A percentile compares a stretch with the other conserved stretches of the same genome.
Conservation (phyloP, 2,113 vertebrate species). For the Myiozetetes cayanensis region DNA sequence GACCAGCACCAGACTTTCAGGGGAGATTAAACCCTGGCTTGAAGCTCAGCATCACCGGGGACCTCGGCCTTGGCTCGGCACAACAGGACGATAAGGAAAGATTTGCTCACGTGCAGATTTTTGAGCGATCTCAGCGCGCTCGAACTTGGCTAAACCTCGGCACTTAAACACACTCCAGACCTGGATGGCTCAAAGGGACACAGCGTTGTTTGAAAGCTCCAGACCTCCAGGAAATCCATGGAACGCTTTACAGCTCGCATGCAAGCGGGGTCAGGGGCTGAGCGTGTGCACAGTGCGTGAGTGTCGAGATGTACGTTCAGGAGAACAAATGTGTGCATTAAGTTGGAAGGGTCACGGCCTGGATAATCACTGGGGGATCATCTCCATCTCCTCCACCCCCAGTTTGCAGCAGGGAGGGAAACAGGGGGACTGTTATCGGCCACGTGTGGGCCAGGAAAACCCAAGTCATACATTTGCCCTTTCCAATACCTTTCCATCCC, state of each 20-base stretch:
- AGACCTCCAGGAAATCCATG: slow-evolving; percentile 53
- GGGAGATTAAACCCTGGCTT: neutral
- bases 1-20: neutral
- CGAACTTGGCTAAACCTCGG: slow-evolving; percentile 35
- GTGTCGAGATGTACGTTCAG: neutral
- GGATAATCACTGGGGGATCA: neutral
- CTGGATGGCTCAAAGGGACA: slow-evolving; percentile 49
- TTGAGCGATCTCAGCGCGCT: neutral
- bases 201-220: neutral
- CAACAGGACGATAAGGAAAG: neutral
- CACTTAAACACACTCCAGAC: slow-evolving; percentile 56
- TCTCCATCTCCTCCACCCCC: neutral
- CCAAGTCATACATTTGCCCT: neutral
- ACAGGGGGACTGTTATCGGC: neutral
- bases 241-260: neutral
- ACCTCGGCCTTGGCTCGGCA: neutral
- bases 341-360: neutral
- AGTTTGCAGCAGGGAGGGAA: neutral
- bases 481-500: neutral
- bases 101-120: slow-evolving; percentile 35
- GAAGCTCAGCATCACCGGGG: neutral
- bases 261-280: slow-evolving; percentile 1
- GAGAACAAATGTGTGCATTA: neutral
- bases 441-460: slow-evolving; percentile 18
- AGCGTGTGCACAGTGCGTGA: neutral